Conservation (phyloP, 2,888 invertebrate species). For the Sesia apiformis region DNA sequence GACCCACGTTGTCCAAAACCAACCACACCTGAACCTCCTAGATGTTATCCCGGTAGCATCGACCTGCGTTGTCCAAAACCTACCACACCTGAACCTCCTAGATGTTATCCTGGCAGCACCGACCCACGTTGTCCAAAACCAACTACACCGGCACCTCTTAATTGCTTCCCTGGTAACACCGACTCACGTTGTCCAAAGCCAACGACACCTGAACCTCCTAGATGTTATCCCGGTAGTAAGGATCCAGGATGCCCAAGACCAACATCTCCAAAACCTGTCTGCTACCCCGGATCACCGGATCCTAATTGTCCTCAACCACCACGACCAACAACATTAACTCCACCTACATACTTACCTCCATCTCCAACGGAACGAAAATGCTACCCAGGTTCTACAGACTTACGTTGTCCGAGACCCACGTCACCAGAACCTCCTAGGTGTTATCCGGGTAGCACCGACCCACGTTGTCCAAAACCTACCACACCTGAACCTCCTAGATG, state of each 20-base stretch:
- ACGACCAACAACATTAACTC: too few relatives aligned
- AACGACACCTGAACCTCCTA: constrained; percentile 19
- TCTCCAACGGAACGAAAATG: constrained; percentile 20
- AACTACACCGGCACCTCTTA: constrained; percentile 13
- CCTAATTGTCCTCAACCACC: constrained; percentile 24
- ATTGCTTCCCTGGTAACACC: constrained; percentile 17
- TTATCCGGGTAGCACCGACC: constrained; percentile 32
- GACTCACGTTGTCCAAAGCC: constrained; percentile 20
- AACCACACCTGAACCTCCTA: constrained; percentile 21
- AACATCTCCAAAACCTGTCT: constrained; percentile 14
- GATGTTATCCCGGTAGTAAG: constrained; percentile 33
- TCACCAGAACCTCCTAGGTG: constrained; percentile 18
- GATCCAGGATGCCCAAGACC: constrained; percentile 21
- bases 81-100: constrained; percentile 15
- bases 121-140: constrained; percentile 28
- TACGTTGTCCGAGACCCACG: constrained; percentile 22
- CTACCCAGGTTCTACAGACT: constrained; percentile 22
- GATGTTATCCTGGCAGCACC: constrained; percentile 27
- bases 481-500: too few relatives aligned
- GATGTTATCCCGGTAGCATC: constrained; percentile 17
- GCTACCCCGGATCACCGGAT: constrained; percentile 17
- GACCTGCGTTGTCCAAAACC: constrained; percentile 19
- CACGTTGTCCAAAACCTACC: constrained; percentile 6
- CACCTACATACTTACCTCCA: constrained; percentile 17
- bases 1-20: constrained; percentile 23